Evolutionary conservation across 2,113 vertebrate species (phyloP), one percentile per base, ranked within the genome.

Genomic region (Isichthys henryi): DNA sequence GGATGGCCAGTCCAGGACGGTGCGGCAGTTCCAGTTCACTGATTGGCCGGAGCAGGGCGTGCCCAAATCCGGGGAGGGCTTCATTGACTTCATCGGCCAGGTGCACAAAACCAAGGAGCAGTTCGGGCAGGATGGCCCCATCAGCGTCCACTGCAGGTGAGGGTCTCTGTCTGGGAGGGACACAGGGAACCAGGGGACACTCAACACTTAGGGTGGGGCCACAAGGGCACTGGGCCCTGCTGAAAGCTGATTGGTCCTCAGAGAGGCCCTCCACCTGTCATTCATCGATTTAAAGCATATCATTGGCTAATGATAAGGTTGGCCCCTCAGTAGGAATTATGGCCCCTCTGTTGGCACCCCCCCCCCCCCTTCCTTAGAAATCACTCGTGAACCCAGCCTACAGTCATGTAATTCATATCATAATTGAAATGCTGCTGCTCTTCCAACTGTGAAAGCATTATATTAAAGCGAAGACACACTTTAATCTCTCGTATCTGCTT

Each of bases 31-130:
- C 96, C 98, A 99, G 96, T 99, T 99, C 95, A 99, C 98, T 0
- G 98, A 99, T 93, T 99, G 98, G 98, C 98, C 98, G 0, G 98
- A 99, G 31, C 98, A 99, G 93, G 98, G 98, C 0, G 98, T 99
- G 94, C 98, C 98, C 90, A 99, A 99, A 93, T 98, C 98, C 0
- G 98, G 98, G 3, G 98, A 99, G 93, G 98, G 98, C 27, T 99
- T 99, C 88, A 99, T 99, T 0, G 98, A 99, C 92, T 99, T 99
- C 94, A 99, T 99, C 0, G 98, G 98, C n/a, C 98, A 99, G 92
- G 98, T 99, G 62, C 98, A 99, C 91, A 99, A 99, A 96, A 99
- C 98, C 92, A 99, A 99, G 97, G 98, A 99, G 92, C 98, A 99
- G 96, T 99, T 99, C 21, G 98, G 98, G 88, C 98, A 99, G 93